A percentile compares a stretch with the other conserved stretches of the same genome.
These are phyloP conservation scores for Drosophila incognita DNA, from an alignment of 2,888 invertebrate species.

Conservation along the genomic window DNA sequence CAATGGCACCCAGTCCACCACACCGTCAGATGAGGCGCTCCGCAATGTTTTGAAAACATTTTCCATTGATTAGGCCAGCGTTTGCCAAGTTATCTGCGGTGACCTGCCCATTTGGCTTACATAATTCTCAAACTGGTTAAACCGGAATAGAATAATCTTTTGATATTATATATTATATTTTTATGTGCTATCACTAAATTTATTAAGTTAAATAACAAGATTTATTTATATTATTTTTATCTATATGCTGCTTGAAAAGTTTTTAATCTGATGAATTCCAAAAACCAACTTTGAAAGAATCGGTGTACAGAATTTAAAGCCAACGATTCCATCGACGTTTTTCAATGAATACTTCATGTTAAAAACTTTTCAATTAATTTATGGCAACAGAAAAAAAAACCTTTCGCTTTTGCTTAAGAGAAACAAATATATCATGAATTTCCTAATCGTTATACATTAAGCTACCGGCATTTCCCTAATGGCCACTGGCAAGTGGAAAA, in stretches of 20 bases:
- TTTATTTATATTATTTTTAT: neutral
- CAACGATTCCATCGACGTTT: neutral
- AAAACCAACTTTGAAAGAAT: neutral
- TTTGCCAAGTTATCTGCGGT: conserved; percentile 25
- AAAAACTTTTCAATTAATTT: neutral
- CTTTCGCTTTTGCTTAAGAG: conserved; percentile 64
- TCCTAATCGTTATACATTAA: conserved; percentile 62
- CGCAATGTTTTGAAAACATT: conserved; percentile 70
- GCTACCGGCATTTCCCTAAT: conserved; percentile 78
- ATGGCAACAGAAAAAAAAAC: conserved; percentile 9
- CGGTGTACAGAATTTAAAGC: neutral
- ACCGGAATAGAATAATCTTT: conserved; percentile 3
- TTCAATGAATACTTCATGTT: neutral
- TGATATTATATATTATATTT: neutral
- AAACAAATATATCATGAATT: conserved; percentile 73
- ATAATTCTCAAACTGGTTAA: conserved; percentile 8
- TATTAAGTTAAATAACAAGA: neutral
- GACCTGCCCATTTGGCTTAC: conserved; percentile 16
- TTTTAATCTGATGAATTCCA: neutral
- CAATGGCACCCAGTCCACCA: neutral
- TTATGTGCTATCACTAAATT: neutral
- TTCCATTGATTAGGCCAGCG: conserved; percentile 57
- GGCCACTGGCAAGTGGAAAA: conserved; percentile 51
- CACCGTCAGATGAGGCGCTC: conserved; percentile 29
- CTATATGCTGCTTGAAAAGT: neutral